A percentile compares a stretch with the other conserved stretches of the same genome.
Conservation (phyloP, 1,140 invertebrate species). For the Orchesella cincta region DNA sequence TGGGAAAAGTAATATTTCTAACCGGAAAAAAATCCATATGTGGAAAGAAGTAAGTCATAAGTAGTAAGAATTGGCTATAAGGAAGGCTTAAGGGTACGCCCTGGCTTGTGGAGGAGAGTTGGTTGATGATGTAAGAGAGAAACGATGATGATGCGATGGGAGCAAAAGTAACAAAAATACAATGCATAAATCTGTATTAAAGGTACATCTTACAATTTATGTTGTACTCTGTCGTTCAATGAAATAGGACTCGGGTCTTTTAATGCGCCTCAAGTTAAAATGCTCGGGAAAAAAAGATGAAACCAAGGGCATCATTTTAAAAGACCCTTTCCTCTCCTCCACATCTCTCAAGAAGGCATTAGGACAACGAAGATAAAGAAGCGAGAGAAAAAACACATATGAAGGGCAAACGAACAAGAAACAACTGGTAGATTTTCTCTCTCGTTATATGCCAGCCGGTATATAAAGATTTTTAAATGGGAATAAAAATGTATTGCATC, state of each 20-base stretch:
- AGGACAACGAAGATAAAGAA: constrained; percentile 14
- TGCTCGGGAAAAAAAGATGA: neutral
- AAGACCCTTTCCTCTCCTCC: constrained; percentile 6
- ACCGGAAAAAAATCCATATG: too few relatives aligned
- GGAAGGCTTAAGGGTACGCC: neutral
- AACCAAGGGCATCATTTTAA: constrained; percentile 15
- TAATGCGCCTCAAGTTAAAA: neutral
- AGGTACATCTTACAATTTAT: too few relatives aligned
- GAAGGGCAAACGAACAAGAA: neutral
- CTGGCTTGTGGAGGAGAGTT: too few relatives aligned
- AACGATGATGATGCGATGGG: too few relatives aligned
- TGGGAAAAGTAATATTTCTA: too few relatives aligned
- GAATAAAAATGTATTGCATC: neutral
- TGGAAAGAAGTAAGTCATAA: too few relatives aligned
- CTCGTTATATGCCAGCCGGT: neutral
- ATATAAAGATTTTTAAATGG: neutral
- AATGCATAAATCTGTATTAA: too few relatives aligned
- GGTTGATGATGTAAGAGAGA: too few relatives aligned
- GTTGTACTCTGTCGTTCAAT: too few relatives aligned
- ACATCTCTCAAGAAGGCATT: neutral
- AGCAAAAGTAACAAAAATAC: too few relatives aligned
- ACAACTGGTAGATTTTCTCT: neutral
- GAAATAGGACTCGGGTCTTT: neutral
- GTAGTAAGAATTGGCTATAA: too few relatives aligned
- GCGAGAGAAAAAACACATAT: neutral